Conservation (phyloP, 2,797 vertebrate genomes). For the Rhabdomys pumilio region DNA sequence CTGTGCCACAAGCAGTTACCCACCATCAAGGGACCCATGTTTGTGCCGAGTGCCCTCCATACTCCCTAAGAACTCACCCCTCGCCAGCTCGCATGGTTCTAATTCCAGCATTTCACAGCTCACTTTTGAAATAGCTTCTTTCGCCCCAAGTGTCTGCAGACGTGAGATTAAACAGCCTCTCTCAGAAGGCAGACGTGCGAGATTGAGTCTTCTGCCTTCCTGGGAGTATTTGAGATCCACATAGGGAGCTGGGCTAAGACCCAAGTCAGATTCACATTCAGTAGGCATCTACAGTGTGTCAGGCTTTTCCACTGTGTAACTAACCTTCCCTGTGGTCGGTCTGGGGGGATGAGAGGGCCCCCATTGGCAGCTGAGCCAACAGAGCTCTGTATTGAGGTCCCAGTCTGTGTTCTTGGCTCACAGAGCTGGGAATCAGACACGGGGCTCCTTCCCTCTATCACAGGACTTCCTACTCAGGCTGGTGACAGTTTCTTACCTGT, state of each 20-base stretch:
- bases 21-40: not conserved
- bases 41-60: not conserved
- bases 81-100: constrained; percentile 36
- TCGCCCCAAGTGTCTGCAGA: constrained; percentile 70
- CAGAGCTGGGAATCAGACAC: not conserved
- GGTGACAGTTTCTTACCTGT: not conserved
- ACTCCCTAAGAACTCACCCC: constrained; percentile 15
- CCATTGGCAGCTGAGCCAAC: not conserved
- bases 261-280: not conserved
- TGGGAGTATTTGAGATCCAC: not conserved
- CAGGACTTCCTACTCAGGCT: constrained; percentile 14
- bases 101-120: constrained; percentile 75
- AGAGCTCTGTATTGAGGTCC: not conserved
- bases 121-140: constrained; percentile 76
- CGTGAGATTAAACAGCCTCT: constrained; percentile 30
- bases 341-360: not conserved
- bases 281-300: not conserved
- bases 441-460: not conserved
- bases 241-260: not conserved
- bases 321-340: not conserved
- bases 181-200: constrained; percentile 45
- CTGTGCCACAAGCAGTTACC: too few species aligned
- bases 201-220: not conserved
- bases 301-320: not conserved
- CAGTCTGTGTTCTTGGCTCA: fast-evolving